Conservation (phyloP, 1,140 invertebrate genomes). For the Tyrophagus putrescentiae region DNA sequence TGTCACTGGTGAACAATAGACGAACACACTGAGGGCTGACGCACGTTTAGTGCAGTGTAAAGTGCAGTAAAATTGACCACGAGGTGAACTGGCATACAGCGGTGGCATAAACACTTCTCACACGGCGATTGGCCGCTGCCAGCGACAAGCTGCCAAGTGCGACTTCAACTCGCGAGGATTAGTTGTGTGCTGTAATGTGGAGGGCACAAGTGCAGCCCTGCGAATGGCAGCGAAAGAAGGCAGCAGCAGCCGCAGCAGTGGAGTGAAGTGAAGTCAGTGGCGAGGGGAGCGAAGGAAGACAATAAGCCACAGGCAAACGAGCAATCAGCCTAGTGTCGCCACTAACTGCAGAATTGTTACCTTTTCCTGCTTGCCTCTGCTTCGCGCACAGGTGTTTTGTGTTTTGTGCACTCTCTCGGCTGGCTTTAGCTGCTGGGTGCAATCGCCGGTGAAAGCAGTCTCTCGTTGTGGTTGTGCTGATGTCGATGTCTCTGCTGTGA, state of each 20-base stretch:
- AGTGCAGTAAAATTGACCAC: neutral
- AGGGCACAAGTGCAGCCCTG: neutral
- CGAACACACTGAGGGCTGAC: no score
- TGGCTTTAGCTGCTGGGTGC: no score
- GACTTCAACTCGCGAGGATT: neutral
- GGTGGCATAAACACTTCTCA: no score
- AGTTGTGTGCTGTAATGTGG: no score
- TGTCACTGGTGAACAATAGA: no score
- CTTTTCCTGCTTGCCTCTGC: constrained; percentile 1
- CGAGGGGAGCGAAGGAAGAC: neutral
- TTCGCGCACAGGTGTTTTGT: neutral
- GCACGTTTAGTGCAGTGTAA: no score
- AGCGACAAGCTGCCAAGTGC: no score
- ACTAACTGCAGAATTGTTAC: constrained; percentile 1
- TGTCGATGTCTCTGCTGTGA: neutral
- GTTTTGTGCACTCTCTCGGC: no score
- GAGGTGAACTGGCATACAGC: neutral
- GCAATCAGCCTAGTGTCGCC: neutral
- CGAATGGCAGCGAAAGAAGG: no score
- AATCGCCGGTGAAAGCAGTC: neutral
- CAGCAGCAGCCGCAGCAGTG: no score
- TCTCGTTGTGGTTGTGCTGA: neutral
- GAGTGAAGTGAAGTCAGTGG: neutral
- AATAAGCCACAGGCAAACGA: neutral
- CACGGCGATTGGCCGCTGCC: no score